Base-by-base conservation (phyloP, 2,797 vertebrate species). In the Buceros bicornis region DNA sequence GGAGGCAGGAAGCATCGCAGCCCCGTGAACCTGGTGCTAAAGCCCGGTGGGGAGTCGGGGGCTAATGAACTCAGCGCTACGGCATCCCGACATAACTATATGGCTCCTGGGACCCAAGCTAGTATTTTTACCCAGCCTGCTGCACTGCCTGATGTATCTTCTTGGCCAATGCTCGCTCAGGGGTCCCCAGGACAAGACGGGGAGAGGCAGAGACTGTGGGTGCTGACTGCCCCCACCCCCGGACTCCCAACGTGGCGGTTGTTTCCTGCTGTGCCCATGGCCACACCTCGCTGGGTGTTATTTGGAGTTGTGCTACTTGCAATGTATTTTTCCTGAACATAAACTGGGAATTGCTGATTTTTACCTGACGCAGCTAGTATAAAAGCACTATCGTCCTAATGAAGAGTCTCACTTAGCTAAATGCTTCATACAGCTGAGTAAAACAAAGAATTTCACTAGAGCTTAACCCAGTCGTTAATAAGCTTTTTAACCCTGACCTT, bases 401-500 rank as follows among this genome's bases (percentile, higher is more conserved):
- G 93, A 93, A 95, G 89, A 95, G 82, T 80, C 94, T 95, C 95
- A 95, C 95, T 98, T 97, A 97, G 94, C 92, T 96, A 94, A 98
- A 94, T 97, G 95, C 94, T 96, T 96, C 93, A 95, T 96, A 95
- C 95, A 94, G 95, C 96, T 96, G 93, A 96, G 95, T 96, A 97
- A 98, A 97, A 97, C 84, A 93, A 96, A 97, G 87, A 90, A 94
- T 94, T 97, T 95, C 95, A 82, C 83, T 96, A 84, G 80, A 97
- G 97, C 97, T 98, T 98, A 97, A 98, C 96, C 91, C 92, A 97
- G 97, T 93, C 97, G 26, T 96, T 98, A 98, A 97, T 96, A 95
- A 98, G 95, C 95, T 97, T 97, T 96, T 98, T 97, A 97, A 98
- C 96, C 94, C 97, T 97, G 97, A 97, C 96, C 95, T 97, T 98